Evolutionary conservation across 2,113 vertebrate species (phyloP), one percentile per base, ranked within the genome.

Genomic region (Scomber japonicus): DNA sequence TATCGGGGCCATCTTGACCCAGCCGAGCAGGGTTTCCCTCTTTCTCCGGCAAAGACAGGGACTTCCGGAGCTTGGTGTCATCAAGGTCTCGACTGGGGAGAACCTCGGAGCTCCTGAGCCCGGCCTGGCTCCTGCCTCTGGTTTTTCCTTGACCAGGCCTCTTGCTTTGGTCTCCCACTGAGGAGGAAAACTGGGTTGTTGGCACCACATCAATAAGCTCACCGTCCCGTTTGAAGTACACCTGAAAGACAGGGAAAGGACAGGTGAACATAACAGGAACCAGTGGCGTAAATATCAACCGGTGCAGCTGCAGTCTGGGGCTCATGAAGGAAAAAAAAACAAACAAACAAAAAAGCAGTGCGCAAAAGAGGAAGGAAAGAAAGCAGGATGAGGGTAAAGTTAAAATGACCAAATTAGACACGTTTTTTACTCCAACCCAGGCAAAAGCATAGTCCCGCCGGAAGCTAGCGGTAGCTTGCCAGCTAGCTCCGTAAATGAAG

Each of bases 151-250:
- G 35, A 85, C 88, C 5, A 82, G 90, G 0, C 84, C 40, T 80
- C 51, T 89, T 83, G 55, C 30, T 81, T 50, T 71, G 51, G 12
- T 57, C 57, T 46, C 50, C 82, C 11, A 44, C 45, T 0, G 84
- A 88, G 0, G 89, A 88, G 0, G 88, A 94, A 0, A 92, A 90
- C 74, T 95, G 95, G 0, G 75, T 63, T 30, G 96, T 89, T 0
- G 96, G 93, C 3, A 96, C 92, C 1, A 95, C 96, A 7, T 98
- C 96, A 0, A 98, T 97, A 4, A 95, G 90, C 4, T 98, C 97
- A 0, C 97, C 97, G 0, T 97, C 97, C 12, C 97, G 87, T 75
- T 97, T 98, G 88, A 99, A 98, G 84, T 97, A 97, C 35, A 99
- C 97, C 97, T 99, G 88, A 86, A 64, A 49, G 56, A n/a, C 27